Evolutionary conservation across 2,113 vertebrate genomes (phyloP), one percentile per base, ranked within the genome.

Genomic region (Pterocles gutturalis): DNA sequence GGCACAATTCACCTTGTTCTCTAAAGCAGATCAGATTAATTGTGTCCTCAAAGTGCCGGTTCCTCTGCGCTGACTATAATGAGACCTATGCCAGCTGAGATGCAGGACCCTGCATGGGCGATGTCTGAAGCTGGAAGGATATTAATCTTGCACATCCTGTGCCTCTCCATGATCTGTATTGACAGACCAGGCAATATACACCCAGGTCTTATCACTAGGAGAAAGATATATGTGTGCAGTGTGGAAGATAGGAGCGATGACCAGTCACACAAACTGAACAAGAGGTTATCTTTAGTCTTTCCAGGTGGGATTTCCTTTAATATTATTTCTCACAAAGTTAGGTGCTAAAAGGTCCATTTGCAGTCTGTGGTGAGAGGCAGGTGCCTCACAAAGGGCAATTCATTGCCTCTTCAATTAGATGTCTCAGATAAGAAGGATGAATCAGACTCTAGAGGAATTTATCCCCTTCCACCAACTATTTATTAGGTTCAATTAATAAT

Each of bases 161-260:
- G 7, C 26, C 17, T 85, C 48, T 79, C 48, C 45, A 5, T 28
- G 85, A 26, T 36, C 70, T 93, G 9, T n/a, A 19, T 14, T 55
- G 31, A 24, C 2, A 2, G 64, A 73, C 45, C 46, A 83, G 26
- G 34, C 9, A 62, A 62, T 64, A 24, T 6, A 24, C 41, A 48
- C 6, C 34, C 49, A n/a, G 26, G 11, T 64, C 34, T 92, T 83
- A 83, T 51, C 67, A 9, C n/a, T 20, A 8, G 26, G 29, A 71
- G 54, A 66, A 61, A 71, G 54, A 82, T 41, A 7, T 0, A 11
- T 0, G 0, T n/a, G 24, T 70, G 26, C 62, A 75, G n/a, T 1
- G 5, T 13, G 31, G 34, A 62, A 62, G 75, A 36, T 0, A 53
- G 16, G 15, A 78, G 34, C 26, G 43, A n/a, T 46, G 82, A 29